Percentiles rank a stretch among this genome's conserved stretches.
Conservation (phyloP, 2,113 vertebrate genomes). For the Sebastes schlegelii region DNA sequence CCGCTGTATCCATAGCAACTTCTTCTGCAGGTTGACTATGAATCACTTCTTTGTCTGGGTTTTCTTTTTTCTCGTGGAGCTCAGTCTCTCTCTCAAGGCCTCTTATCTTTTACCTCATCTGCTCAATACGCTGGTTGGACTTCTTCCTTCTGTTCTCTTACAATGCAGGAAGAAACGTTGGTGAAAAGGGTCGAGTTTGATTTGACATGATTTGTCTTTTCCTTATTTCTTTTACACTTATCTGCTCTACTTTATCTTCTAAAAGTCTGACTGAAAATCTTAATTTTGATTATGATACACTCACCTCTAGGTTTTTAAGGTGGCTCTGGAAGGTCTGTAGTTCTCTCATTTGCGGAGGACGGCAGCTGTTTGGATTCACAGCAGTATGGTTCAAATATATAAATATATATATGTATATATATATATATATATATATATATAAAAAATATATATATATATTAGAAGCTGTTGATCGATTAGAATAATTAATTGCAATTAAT, state of each 20-base stretch:
- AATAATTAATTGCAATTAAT: too few relatives aligned
- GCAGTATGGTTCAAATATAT: too few relatives aligned
- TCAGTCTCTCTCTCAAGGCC: conserved; percentile 43
- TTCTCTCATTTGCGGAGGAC: too few relatives aligned
- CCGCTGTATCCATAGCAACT: conserved; percentile 66
- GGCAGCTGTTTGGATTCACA: too few relatives aligned
- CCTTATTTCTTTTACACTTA: neutral
- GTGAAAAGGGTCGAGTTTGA: neutral
- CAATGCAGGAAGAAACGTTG: neutral
- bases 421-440: too few relatives aligned
- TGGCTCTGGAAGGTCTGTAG: conserved; percentile 2
- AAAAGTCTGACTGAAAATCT: neutral
- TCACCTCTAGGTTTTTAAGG: neutral
- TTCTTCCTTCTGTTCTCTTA: neutral
- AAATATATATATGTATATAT: too few relatives aligned
- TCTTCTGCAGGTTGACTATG: conserved; percentile 58
- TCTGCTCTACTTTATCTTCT: neutral
- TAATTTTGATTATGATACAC: too few relatives aligned
- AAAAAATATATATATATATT: too few relatives aligned
- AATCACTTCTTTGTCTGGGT: conserved; percentile 69
- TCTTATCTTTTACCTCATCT: conserved; percentile 24
- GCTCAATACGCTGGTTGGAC: neutral
- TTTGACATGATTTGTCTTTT: neutral
- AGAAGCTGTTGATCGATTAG: too few relatives aligned
- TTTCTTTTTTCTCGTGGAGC: conserved; percentile 23